Conservation (phyloP, 2,113 vertebrate genomes). For the Sula dactylatra region DNA sequence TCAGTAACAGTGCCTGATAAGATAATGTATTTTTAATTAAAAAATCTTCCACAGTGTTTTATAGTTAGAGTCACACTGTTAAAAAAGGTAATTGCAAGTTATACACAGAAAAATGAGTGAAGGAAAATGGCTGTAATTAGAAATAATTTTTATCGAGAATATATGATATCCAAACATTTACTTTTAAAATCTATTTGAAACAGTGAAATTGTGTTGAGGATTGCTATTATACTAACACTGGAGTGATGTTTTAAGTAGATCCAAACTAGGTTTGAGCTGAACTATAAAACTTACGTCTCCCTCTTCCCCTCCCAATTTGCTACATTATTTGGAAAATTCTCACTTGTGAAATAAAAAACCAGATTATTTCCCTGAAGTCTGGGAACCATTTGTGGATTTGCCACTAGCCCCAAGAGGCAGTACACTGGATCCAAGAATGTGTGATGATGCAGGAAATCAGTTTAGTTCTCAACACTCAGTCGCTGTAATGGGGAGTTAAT, state of each 20-base stretch:
- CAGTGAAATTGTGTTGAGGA: not conserved
- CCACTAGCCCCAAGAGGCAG: not conserved
- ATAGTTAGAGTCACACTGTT: not conserved
- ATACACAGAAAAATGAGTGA: not conserved
- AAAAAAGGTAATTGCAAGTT: not conserved
- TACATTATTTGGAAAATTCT: not conserved
- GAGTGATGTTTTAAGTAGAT: not conserved
- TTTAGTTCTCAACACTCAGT: not conserved
- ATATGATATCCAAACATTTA: not conserved
- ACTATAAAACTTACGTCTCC: not conserved
- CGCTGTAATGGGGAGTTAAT: not conserved
- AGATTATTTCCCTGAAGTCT: not conserved
- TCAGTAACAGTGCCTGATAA: not conserved
- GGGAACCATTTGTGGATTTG: not conserved
- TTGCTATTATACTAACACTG: not conserved
- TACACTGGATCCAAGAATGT: accelerated
- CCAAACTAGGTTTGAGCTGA: not conserved
- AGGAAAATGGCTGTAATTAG: not conserved
- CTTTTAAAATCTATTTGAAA: not conserved
- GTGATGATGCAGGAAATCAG: not conserved
- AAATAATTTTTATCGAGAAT: not conserved
- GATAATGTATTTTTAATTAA: conserved; percentile 5
- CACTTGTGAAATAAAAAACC: not conserved
- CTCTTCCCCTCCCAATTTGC: not conserved
- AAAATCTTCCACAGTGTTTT: not conserved